Percentiles rank a stretch among this genome's conserved stretches.
Conservation (phyloP, 2,888 invertebrate genomes). For the Drosophila meridionalis region DNA sequence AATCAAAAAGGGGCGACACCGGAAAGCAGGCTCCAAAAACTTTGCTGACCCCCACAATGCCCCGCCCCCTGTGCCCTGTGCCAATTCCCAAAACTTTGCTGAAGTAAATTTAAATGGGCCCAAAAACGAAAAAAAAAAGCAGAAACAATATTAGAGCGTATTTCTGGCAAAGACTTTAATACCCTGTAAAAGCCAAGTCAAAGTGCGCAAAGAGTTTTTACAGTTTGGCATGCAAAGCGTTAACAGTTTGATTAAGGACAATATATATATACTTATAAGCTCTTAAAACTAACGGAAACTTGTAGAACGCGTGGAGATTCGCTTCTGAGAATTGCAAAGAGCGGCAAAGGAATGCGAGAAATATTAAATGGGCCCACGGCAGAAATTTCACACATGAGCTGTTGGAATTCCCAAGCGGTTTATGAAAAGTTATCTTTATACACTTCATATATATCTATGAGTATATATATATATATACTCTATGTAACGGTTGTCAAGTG, state of each 20-base stretch:
- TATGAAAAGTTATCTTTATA: neutral
- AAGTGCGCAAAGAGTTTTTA: slow-evolving; percentile 17
- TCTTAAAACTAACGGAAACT: neutral
- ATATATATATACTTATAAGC: neutral
- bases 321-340: neutral
- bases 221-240: slow-evolving; percentile 20
- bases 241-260: slow-evolving; percentile 24
- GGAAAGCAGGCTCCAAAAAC: slow-evolving; percentile 54
- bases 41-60: slow-evolving; percentile 31
- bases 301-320: neutral
- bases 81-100: slow-evolving; percentile 53
- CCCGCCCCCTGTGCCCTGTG: neutral
- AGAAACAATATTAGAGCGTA: slow-evolving; percentile 40
- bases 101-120: slow-evolving; percentile 75
- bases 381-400: slow-evolving; percentile 39
- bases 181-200: slow-evolving; percentile 34
- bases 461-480: neutral
- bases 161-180: slow-evolving; percentile 53
- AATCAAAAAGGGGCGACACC: slow-evolving; percentile 56
- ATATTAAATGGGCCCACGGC: slow-evolving; percentile 20
- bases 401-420: slow-evolving; percentile 44
- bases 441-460: neutral
- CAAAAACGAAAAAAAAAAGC: slow-evolving; percentile 14
- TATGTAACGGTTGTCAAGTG: slow-evolving; percentile 1
- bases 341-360: neutral